Base-by-base conservation (phyloP, 2,113 vertebrate genomes). In the Scartelaos histophorus region DNA sequence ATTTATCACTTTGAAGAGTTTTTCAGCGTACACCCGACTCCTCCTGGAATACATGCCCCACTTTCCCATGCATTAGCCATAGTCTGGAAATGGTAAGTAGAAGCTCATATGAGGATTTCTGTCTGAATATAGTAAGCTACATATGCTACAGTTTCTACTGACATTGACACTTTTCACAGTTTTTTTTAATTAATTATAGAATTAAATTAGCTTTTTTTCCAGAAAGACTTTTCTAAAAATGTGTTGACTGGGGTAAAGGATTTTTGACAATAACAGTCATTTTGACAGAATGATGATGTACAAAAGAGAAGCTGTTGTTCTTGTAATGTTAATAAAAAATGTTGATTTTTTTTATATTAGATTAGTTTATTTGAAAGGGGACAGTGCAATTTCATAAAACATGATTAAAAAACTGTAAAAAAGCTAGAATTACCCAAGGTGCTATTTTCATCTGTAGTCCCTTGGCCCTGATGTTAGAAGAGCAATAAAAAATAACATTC, bases 1-100 rank as follows among this genome's bases (percentile, higher is more conserved):
- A 85, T 87, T 87, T 70, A 87, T 83, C 64, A 75, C 85, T 90
- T 85, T 87, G 84, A 87, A 87, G 87, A 73, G 34, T 81, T 89
- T 82, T 83, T 82, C 67, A 75, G 71, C 21, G 45, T 76, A 21
- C 77, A 62, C 73, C 22, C 0, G 19, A 47, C 75, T 87, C 85
- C 89, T 68, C 51, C 66, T 74, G 84, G 87, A 85, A 84, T 82
- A 77, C 69, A 69, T 83, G 87, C 61, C 86, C 85, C 81, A 90
- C 61, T 78, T 89, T 43, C 38, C 16, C 25, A 1, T 45, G 46
- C 10, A 56, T 61, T 49, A 51, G 15, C 45, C 71, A n/a, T 49
- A 13, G 22, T 57, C 21, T 3, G 51, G 49, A 7, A 11, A 54
- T 24, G 16, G 5, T 7, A 25, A 60, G 24, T 38, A 21, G 5